Base-by-base conservation (phyloP, 2,888 invertebrate genomes). In the Phoronis australis region DNA sequence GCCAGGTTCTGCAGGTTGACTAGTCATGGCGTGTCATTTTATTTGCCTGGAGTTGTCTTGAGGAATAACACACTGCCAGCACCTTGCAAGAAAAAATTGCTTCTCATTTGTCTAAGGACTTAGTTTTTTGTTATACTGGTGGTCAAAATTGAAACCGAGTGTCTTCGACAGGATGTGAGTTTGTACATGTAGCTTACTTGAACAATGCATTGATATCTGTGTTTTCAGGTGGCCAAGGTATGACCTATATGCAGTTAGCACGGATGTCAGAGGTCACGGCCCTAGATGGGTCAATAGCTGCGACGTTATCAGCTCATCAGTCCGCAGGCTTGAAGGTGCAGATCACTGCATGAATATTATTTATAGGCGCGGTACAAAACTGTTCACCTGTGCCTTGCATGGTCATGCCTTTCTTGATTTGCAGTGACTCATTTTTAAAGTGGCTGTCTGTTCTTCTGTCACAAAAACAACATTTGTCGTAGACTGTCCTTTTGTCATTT, bases 171-270 rank as follows among this genome's bases (percentile, higher is more conserved):
- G 15, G 15, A 35, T 12, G 35, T 9, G 9, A 12, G 35, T 12
- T 35, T 35, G 9, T 12, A 35, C 9, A 35, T 12, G 15, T 12
- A 35, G 15, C 35, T 35, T 35, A 12, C 9, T 12, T 12, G 35
- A 35, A n/a, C 35, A 12, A n/a, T 35, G 35, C 15, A 35, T 47
- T 47, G 21, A 23, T 20, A 21, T 21, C 18, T 40, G 4, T 23
- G 4, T n/a, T 54, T 48, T 1, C 53, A 76, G 76, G 76, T 51
- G 93, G 92, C 0, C 78, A 86, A 1, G 87, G 85, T 4, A 79
- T 87, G 46, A 84, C 83, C 56, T 79, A 82, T 22, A 88, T 88
- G 1, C 88, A 90, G 71, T 84, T 83, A 65, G 79, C 87, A n/a
- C 81, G 86, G 61, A 82, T 88, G 45, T 79, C 85, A 41, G 93